Evolutionary conservation across 2,797 vertebrate genomes (phyloP), one percentile per base, ranked within the genome.

Genomic region (Intellagama lesueurii): DNA sequence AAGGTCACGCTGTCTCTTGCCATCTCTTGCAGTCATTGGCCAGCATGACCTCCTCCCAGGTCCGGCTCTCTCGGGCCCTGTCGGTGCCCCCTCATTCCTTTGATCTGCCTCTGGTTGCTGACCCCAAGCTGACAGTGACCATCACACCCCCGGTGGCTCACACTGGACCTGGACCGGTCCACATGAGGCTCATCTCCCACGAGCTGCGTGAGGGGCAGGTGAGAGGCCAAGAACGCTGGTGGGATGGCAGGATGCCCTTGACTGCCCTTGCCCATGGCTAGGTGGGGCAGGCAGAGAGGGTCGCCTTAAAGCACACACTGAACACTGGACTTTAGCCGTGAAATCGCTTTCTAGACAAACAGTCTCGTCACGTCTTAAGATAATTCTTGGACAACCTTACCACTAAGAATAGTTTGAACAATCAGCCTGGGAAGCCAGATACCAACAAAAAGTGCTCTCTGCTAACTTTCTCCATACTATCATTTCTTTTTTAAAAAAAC

Each of bases 181-280:
- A 98, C 89, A 97, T 98, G 97, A 98, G 98, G 87, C 98, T 99
- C 88, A 98, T 99, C 94, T 98, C 98, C 22, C 97, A 97, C 49
- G 98, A 98, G 91, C 95, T 99, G 6, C 97, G 98, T 17, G 98
- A 99, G 94, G 98, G 98, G 95, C 98, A 99, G 98, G 98, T 99
- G 96, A 73, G 89, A 52, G 91, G 32, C 56, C 56, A 4, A 9
- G 19, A 80, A 66, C 47, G 16, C 69, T 30, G 30, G 17, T 0
- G 49, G 3, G 1, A 16, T 5, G 28, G 22, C 26, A 19, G 9
- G 60, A 14, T 5, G 52, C 35, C 35, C 12, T 7, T 7, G 3
- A 0, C 19, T 17, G 35, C 28, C 17, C 26, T 24, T 0, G 32
- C 30, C 11, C 30, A 19, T 52, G 16, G 12, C 1, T 5, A 30